A percentile compares a stretch with the other conserved stretches of the same genome.
phyloP scores from a whole-genome alignment of 2,888 invertebrate species.

The Stenoptilia bipunctidactyla region DNA sequence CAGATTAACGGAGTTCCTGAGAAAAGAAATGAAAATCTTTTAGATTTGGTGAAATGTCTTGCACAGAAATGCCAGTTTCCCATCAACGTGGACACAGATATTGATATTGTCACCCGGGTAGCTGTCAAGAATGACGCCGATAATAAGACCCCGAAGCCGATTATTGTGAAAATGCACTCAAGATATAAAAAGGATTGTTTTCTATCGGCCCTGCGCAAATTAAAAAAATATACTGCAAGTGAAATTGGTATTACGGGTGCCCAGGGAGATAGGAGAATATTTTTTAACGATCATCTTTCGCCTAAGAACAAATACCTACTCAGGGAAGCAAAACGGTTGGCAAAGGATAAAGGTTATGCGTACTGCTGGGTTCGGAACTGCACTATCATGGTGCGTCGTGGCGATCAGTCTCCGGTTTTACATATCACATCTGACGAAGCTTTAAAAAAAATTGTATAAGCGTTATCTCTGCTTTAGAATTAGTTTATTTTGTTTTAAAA shows the following conservation, averaged over 20 bases:
- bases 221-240: background rate
- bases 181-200: conserved; percentile 5
- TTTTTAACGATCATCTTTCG: too few relatives aligned
- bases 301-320: conserved; percentile 2
- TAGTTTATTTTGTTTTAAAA: too few relatives aligned
- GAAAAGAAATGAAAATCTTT: background rate
- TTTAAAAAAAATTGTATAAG: too few relatives aligned
- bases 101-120: conserved; percentile 5
- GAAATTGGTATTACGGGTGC: background rate
- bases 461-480: too few relatives aligned
- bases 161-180: background rate
- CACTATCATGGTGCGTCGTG: conserved; percentile 5
- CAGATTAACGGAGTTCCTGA: conserved; percentile 3
- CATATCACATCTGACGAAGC: conserved; percentile 1
- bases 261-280: background rate
- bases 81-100: background rate
- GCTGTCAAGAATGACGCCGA: conserved; percentile 1
- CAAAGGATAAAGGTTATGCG: background rate
- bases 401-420: background rate
- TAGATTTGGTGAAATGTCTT: background rate
- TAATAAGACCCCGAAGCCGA: too few relatives aligned
- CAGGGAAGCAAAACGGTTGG: background rate
- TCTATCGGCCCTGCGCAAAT: background rate
- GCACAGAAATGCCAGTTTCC: background rate
- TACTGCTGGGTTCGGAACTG: conserved; percentile 5